phyloP scores from a whole-genome alignment of 2,888 invertebrate species.

The Acrocyrtus sp. region DNA sequence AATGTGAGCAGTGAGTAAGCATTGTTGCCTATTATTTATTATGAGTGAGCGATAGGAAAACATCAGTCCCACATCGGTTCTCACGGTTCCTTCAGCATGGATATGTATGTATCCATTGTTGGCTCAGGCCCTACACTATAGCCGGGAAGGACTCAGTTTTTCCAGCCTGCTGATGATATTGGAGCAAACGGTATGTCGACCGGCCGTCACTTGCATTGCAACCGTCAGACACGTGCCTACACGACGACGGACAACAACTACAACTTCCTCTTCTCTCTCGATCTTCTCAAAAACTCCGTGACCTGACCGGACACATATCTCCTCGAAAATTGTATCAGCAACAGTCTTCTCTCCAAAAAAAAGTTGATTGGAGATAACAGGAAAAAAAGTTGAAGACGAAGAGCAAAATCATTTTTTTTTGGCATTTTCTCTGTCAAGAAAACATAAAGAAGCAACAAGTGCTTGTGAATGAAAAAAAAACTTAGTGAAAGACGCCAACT shows the following conservation, averaged over 20 bases:
- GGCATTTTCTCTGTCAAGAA: neutral
- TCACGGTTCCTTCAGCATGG: constrained; percentile 9
- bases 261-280: constrained; percentile 39
- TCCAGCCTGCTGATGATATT: constrained; percentile 30
- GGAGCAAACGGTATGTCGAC: constrained; percentile 54
- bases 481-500: too few relatives aligned
- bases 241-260: constrained; percentile 61
- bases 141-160: constrained; percentile 30
- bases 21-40: neutral
- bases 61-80: neutral
- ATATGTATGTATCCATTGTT: constrained; percentile 6
- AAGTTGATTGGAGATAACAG: constrained; percentile 30
- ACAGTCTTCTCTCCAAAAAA: neutral
- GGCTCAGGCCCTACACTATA: neutral
- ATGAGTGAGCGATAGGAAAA: too few relatives aligned
- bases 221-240: constrained; percentile 63
- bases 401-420: too few relatives aligned
- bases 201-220: constrained; percentile 62
- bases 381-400: too few relatives aligned
- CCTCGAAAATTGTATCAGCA: neutral
- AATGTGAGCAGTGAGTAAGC: too few relatives aligned
- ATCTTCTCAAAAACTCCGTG: constrained; percentile 49
- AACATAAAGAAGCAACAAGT: constrained; percentile 33
- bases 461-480: too few relatives aligned
- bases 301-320: constrained; percentile 58